Evolutionary conservation across 1,140 invertebrate genomes (phyloP).

Genomic region (Dinoponera quadriceps): DNA sequence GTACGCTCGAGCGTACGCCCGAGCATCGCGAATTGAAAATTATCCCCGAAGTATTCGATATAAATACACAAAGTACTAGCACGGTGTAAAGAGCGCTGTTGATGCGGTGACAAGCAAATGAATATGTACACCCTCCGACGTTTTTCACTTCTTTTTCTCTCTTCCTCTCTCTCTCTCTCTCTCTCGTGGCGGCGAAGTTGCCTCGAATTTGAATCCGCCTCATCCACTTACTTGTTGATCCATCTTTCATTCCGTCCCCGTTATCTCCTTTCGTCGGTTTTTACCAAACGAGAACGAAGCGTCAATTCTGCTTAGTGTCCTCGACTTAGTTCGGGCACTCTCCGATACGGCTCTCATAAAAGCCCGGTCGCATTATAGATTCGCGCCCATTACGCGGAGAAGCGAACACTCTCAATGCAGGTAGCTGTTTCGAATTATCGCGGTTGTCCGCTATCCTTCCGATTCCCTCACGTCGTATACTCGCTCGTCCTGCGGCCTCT

Average conservation of each 20-base stretch:
- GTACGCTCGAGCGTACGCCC: constrained; percentile 9
- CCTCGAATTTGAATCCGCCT: constrained; percentile 6
- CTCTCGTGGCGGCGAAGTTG: constrained; percentile 21
- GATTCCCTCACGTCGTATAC: constrained; percentile 1
- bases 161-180: constrained; percentile 8
- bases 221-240: neutral
- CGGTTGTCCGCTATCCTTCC: neutral
- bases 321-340: constrained; percentile 12
- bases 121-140: neutral
- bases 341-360: constrained; percentile 17
- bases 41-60: constrained; percentile 16
- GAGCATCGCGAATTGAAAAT: constrained; percentile 26
- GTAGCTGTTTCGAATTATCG: constrained; percentile 45
- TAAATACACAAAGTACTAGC: constrained; percentile 13
- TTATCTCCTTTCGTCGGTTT: neutral
- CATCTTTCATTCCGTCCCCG: neutral
- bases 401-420: neutral
- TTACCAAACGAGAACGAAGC: neutral
- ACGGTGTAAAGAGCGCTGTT: neutral
- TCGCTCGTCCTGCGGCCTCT: neutral
- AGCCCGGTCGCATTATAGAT: constrained; percentile 37
- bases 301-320: neutral
- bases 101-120: neutral
- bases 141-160: constrained; percentile 32
- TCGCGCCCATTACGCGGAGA: constrained; percentile 1